A percentile compares a stretch with the other conserved stretches of the same genome.
Evolutionary conservation across 2,888 invertebrate genomes (phyloP).

Genomic region (Zygogramma bicolorata): DNA sequence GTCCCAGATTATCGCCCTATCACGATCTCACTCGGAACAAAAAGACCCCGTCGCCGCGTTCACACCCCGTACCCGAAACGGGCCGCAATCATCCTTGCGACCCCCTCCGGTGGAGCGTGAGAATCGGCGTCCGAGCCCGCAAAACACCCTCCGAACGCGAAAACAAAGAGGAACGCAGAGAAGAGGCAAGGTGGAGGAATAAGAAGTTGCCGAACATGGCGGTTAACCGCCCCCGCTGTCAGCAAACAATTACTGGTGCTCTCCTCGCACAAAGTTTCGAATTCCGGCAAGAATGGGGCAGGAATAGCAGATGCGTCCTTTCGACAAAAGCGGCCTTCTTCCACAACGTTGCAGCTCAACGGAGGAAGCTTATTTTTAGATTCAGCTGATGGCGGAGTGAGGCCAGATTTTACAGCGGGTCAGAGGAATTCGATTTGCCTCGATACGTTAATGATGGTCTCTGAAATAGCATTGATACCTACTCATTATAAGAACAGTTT

Average conservation of each 20-base stretch:
- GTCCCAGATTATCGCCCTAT: background rate
- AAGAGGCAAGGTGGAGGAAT: slow-evolving; percentile 35
- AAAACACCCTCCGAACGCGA: background rate
- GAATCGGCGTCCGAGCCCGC: background rate
- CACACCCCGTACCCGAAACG: background rate
- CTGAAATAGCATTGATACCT: too few relatives aligned
- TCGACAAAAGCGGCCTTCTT: slow-evolving; percentile 10
- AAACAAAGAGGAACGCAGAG: slow-evolving; percentile 2
- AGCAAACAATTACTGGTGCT: slow-evolving; percentile 52
- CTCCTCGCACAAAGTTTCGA: slow-evolving; percentile 22
- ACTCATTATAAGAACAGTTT: too few relatives aligned
- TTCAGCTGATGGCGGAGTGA: background rate
- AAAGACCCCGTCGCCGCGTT: background rate
- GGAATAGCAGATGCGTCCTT: slow-evolving; percentile 18
- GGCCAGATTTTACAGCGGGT: background rate
- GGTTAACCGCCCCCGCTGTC: slow-evolving; percentile 56
- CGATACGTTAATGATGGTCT: background rate
- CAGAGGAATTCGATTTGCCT: background rate
- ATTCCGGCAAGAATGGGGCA: slow-evolving; percentile 14
- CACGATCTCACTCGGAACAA: background rate
- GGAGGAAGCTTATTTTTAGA: background rate
- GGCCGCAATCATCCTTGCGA: background rate
- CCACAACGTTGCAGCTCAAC: slow-evolving; percentile 8
- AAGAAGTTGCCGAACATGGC: slow-evolving; percentile 48
- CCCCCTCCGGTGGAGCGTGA: background rate